Percentiles rank a stretch among this genome's conserved stretches.
These are phyloP conservation scores for Typhlomys cinereus DNA, from an alignment of 2,113 vertebrate genomes.

Conservation along the genomic window DNA sequence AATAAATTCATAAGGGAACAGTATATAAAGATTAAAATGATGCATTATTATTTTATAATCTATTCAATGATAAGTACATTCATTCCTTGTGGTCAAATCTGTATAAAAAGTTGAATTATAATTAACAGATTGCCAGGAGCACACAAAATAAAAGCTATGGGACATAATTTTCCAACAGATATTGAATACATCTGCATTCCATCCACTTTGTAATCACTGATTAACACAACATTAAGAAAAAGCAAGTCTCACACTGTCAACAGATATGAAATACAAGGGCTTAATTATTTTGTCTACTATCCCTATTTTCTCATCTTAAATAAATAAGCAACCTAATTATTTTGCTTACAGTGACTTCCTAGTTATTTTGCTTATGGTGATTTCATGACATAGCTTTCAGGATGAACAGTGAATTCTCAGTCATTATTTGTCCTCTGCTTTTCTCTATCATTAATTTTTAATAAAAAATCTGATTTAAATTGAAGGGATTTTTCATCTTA, in stretches of 20 bases:
- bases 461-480: not conserved
- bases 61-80: not conserved
- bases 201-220: not conserved
- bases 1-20: not conserved
- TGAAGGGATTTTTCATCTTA: not conserved
- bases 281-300: not conserved
- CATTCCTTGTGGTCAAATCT: not conserved
- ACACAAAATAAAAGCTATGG: not conserved
- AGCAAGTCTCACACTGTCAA: not conserved
- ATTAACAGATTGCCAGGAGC: conserved; percentile 16
- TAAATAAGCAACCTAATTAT: not conserved
- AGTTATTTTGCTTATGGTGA: not conserved
- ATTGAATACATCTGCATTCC: not conserved
- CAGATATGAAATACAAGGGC: not conserved
- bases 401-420: not conserved
- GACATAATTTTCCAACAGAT: not conserved
- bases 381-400: not conserved
- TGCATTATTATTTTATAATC: not conserved
- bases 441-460: not conserved
- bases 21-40: not conserved
- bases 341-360: not conserved
- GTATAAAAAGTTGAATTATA: not conserved
- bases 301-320: not conserved
- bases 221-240: not conserved
- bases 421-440: not conserved